Evolutionary conservation across 2,888 invertebrate genomes (phyloP).

Genomic region (Cremastinae sp.): DNA sequence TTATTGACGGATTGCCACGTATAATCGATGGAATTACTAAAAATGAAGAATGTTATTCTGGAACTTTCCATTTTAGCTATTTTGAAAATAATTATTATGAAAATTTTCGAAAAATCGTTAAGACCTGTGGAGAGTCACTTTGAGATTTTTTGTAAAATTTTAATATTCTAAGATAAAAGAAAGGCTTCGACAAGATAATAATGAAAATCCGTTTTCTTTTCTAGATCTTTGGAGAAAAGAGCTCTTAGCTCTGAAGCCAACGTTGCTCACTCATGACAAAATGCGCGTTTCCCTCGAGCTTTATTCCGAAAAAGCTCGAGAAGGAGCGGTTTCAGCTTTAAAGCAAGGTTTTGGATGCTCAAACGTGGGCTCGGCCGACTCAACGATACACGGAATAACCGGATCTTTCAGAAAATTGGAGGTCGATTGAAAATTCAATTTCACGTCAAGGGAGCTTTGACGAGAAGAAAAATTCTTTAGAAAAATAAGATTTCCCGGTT

Average conservation of each 20-base stretch:
- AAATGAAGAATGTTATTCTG: no score
- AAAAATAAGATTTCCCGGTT: not conserved
- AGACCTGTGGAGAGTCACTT: no score
- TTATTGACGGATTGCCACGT: no score
- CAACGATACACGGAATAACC: conserved; percentile 84
- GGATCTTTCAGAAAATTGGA: conserved; percentile 90
- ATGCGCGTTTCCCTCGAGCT: conserved; percentile 86
- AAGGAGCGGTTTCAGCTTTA: conserved; percentile 88
- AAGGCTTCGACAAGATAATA: no score
- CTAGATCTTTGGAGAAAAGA: conserved; percentile 87
- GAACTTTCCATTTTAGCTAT: no score
- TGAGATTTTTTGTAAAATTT: no score
- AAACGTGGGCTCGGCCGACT: conserved; percentile 83
- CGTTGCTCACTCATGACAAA: conserved; percentile 85
- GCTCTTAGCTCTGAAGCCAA: conserved; percentile 83
- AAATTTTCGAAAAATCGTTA: no score
- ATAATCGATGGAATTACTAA: no score
- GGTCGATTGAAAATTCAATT: conserved; percentile 83
- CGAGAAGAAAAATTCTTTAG: not conserved
- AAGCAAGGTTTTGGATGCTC: conserved; percentile 83
- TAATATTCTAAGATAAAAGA: no score
- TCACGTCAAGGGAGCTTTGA: not conserved
- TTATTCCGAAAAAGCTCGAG: conserved; percentile 87
- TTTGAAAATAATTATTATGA: no score
- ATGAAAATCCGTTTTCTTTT: conserved; percentile 22